A percentile compares a stretch with the other conserved stretches of the same genome.
phyloP scores from a whole-genome alignment of 2,797 vertebrate species.

The Ctenopoma multispine region DNA sequence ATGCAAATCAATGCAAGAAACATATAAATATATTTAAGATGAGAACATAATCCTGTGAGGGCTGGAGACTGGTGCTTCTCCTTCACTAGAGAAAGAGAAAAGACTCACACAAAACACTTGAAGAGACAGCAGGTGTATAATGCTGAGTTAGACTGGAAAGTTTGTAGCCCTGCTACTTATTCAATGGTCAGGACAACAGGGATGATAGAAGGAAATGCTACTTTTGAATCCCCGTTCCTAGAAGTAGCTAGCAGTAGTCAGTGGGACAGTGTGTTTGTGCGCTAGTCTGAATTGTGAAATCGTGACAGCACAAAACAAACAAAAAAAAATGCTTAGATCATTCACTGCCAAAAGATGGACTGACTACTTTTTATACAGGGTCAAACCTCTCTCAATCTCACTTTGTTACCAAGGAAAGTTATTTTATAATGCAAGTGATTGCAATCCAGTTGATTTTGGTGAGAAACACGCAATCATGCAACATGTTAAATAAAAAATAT shows the following conservation, averaged over 20 bases:
- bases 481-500: constrained; percentile 40
- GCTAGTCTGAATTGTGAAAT: constrained; percentile 36
- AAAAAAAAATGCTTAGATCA: constrained; percentile 36
- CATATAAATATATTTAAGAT: constrained; percentile 84
- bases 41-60: constrained; percentile 71
- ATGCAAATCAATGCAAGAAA: constrained; percentile 93
- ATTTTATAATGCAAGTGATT: constrained; percentile 60
- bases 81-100: constrained; percentile 73
- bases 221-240: constrained; percentile 38
- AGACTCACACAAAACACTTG: constrained; percentile 60
- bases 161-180: constrained; percentile 34
- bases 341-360: constrained; percentile 77
- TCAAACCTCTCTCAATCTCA: constrained; percentile 54
- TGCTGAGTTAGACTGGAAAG: constrained; percentile 53
- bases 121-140: constrained; percentile 43
- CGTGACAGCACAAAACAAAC: constrained; percentile 18
- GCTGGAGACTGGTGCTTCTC: constrained; percentile 77
- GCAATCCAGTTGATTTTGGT: constrained; percentile 52
- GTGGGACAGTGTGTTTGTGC: constrained; percentile 37
- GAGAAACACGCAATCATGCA: constrained; percentile 57
- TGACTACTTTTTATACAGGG: constrained; percentile 68
- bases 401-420: constrained; percentile 56
- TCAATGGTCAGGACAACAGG: constrained; percentile 25
- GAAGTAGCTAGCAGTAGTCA: constrained; percentile 49
- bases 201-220: constrained; percentile 24